A percentile compares a stretch with the other conserved stretches of the same genome.
Evolutionary conservation across 1,140 invertebrate genomes (phyloP).

Genomic region (Drosophila suzukii): DNA sequence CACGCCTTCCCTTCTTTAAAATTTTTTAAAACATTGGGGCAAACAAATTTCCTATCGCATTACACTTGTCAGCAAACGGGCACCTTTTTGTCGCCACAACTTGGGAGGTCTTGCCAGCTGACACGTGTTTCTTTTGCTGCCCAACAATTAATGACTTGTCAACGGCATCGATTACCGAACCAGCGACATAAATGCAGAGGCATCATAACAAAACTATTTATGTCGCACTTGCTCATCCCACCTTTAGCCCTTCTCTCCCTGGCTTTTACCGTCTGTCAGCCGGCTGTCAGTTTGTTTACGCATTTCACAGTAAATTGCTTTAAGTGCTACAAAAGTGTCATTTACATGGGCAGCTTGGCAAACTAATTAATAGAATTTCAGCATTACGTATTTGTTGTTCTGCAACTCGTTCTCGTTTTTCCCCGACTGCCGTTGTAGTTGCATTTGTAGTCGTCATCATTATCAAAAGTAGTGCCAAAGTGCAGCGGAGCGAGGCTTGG

Average conservation of each 20-base stretch:
- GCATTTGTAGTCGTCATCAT: conserved; percentile 24
- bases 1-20: background rate
- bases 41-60: conserved; percentile 63
- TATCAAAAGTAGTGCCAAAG: conserved; percentile 48
- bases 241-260: background rate
- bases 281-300: conserved; percentile 63
- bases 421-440: background rate
- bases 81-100: conserved; percentile 12
- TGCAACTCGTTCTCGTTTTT: conserved; percentile 2
- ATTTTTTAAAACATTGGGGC: conserved; percentile 21
- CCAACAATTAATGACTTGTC: conserved; percentile 35
- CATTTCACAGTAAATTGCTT: conserved; percentile 68
- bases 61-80: conserved; percentile 30
- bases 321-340: conserved; percentile 72
- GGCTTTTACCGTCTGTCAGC: conserved; percentile 47
- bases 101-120: conserved; percentile 47
- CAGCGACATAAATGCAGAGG: conserved; percentile 3
- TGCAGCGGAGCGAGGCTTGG: conserved; percentile 45
- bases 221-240: conserved; percentile 8
- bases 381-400: conserved; percentile 7
- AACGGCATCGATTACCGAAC: conserved; percentile 68
- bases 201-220: conserved; percentile 52
- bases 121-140: conserved; percentile 11
- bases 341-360: conserved; percentile 35
- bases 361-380: conserved; percentile 72